These are phyloP conservation scores for Agonopterix arenella DNA, from an alignment of 2,888 invertebrate species.

Conservation along the genomic window DNA sequence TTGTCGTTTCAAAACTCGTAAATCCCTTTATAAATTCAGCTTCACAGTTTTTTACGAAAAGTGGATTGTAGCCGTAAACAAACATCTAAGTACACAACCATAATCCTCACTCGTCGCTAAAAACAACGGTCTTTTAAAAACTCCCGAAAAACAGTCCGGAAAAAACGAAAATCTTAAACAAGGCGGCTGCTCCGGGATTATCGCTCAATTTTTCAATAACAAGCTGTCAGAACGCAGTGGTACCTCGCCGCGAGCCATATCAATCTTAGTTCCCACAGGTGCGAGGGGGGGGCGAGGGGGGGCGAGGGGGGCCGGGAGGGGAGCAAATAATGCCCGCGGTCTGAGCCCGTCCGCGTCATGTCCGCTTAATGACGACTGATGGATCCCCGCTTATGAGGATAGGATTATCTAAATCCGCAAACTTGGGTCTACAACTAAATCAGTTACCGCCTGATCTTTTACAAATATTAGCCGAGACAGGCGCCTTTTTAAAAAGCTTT, in stretches of 20 bases:
- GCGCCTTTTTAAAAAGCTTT: slow-evolving; percentile 8
- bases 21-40: too few species aligned
- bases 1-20: too few species aligned
- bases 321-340: slow-evolving; percentile 11
- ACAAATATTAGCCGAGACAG: slow-evolving; percentile 26
- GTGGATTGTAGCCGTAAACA: neutral
- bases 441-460: slow-evolving; percentile 31
- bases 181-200: slow-evolving; percentile 50
- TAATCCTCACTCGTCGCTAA: slow-evolving; percentile 10
- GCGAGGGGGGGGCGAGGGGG: slow-evolving; percentile 21
- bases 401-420: slow-evolving; percentile 52
- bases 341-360: slow-evolving; percentile 31
- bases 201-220: slow-evolving; percentile 72
- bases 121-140: slow-evolving; percentile 8
- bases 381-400: slow-evolving; percentile 59
- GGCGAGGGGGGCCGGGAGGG: slow-evolving; percentile 16
- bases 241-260: slow-evolving; percentile 41
- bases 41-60: too few species aligned
- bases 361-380: slow-evolving; percentile 70
- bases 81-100: neutral
- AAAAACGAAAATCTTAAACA: slow-evolving; percentile 48
- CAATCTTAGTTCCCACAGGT: slow-evolving; percentile 65
- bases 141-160: slow-evolving; percentile 7
- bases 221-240: slow-evolving; percentile 53
- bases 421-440: slow-evolving; percentile 50